Conservation (phyloP, 2,888 invertebrate species). For the Cancer borealis region DNA sequence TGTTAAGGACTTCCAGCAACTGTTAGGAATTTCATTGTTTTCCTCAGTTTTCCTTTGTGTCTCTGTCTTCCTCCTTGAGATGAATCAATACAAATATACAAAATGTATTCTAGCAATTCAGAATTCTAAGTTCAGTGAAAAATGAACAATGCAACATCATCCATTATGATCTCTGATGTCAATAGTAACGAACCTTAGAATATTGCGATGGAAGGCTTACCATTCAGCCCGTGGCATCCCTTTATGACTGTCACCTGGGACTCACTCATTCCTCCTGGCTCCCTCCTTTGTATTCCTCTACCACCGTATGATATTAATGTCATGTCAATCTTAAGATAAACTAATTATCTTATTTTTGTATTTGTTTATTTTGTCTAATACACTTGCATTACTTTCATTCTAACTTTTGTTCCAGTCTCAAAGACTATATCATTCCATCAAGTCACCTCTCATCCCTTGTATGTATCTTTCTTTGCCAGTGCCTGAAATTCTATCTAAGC, state of each 20-base stretch:
- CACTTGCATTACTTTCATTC: background rate
- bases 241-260: background rate
- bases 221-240: background rate
- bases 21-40: too few species aligned
- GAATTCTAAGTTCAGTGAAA: background rate
- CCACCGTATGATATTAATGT: background rate
- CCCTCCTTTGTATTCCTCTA: background rate
- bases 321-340: too few species aligned
- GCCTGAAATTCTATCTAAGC: background rate
- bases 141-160: background rate
- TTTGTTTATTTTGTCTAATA: background rate
- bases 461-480: background rate
- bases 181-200: background rate
- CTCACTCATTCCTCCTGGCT: background rate
- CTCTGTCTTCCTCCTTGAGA: background rate
- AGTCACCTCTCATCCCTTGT: background rate
- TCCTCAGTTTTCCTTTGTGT: too few species aligned
- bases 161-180: background rate
- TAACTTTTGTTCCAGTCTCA: background rate
- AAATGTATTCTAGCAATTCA: background rate
- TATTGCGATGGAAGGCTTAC: background rate
- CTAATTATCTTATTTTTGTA: background rate
- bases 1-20: too few species aligned
- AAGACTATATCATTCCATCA: background rate
- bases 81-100: background rate